These are phyloP conservation scores for Danio choprae DNA, from an alignment of 2,797 vertebrate genomes.

Conservation along the genomic window DNA sequence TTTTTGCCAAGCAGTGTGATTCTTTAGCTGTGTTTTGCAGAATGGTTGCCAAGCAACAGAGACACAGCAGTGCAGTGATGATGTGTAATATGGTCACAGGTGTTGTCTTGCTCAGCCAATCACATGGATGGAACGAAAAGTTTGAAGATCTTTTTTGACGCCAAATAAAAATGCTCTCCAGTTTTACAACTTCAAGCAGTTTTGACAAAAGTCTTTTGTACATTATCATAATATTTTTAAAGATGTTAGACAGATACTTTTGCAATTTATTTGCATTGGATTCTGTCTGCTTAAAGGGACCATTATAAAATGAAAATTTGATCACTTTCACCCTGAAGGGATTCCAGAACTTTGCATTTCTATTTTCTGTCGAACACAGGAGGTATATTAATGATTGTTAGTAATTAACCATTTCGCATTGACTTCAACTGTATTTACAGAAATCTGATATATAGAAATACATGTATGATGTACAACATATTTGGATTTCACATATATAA, in stretches of 20 bases:
- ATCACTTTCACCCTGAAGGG: neutral
- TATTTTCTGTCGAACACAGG: neutral
- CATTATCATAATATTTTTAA: neutral
- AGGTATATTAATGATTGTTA: neutral
- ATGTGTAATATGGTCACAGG: neutral
- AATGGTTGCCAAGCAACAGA: constrained; percentile 13
- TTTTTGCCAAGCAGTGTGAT: neutral
- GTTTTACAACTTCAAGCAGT: neutral
- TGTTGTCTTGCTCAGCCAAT: neutral
- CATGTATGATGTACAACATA: too few species aligned
- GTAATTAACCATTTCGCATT: neutral
- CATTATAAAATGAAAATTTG: neutral
- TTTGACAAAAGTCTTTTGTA: neutral
- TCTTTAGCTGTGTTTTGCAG: neutral
- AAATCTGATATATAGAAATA: too few species aligned
- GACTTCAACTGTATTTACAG: neutral
- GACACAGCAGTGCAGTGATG: neutral
- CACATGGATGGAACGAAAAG: neutral
- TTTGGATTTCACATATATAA: too few species aligned
- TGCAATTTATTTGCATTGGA: neutral
- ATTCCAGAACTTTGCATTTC: too few species aligned
- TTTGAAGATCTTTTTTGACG: too few species aligned
- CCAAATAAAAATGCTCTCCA: neutral
- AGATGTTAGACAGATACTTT: neutral
- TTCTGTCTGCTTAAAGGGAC: neutral